Percentiles rank a stretch among this genome's conserved stretches.
These are phyloP conservation scores for Geotrypetes seraphini DNA, from an alignment of 2,797 vertebrate species.

Conservation along the genomic window DNA sequence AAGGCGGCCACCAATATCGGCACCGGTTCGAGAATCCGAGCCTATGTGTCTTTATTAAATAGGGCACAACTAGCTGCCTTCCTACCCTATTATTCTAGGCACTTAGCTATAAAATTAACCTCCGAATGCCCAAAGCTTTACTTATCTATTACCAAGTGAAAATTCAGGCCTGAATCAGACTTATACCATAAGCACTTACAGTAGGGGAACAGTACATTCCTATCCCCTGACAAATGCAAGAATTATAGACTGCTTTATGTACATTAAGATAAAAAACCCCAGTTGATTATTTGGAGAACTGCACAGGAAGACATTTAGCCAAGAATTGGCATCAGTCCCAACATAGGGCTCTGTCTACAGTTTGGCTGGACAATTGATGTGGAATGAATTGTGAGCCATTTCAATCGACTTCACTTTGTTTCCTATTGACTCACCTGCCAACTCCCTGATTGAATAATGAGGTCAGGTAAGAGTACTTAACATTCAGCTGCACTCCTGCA, in stretches of 20 bases:
- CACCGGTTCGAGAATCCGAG: too few relatives aligned
- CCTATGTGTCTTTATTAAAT: too few relatives aligned
- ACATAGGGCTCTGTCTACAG: conserved; percentile 30
- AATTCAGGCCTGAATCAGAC: too few relatives aligned
- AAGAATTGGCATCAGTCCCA: conserved; percentile 33
- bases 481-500: conserved; percentile 15
- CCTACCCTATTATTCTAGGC: too few relatives aligned
- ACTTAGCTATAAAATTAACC: too few relatives aligned
- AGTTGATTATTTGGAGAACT: conserved; percentile 15
- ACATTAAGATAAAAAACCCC: conserved; percentile 23
- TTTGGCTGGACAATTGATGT: conserved; percentile 43
- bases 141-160: too few relatives aligned
- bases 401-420: conserved; percentile 25
- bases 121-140: too few relatives aligned
- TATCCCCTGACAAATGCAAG: conserved; percentile 29
- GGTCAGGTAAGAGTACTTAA: conserved; percentile 23
- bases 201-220: neutral
- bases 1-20: too few relatives aligned
- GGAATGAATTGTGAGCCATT: conserved; percentile 52
- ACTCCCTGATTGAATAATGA: conserved; percentile 47
- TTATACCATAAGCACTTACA: too few relatives aligned
- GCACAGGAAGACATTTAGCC: conserved; percentile 4
- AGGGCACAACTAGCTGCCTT: too few relatives aligned
- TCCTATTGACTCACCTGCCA: conserved; percentile 40
- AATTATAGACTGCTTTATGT: conserved; percentile 14